A percentile compares a stretch with the other conserved stretches of the same genome.
phyloP scores from a whole-genome alignment of 2,888 invertebrate species.

The Pinctada fucata region DNA sequence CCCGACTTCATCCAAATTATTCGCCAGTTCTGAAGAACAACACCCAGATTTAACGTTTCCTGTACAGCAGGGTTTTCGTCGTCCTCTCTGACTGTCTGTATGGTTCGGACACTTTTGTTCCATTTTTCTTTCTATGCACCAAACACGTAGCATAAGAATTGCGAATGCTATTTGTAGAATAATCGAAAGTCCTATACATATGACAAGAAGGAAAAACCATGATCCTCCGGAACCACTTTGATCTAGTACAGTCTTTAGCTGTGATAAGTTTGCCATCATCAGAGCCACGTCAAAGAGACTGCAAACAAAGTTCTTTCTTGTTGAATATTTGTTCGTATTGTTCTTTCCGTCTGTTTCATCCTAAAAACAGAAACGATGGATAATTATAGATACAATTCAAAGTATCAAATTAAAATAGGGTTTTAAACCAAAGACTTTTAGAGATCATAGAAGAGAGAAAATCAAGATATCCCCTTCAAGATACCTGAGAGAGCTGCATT shows the following conservation, averaged over 20 bases:
- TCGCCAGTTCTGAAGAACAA: no score
- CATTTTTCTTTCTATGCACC: background rate
- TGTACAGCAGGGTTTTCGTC: background rate
- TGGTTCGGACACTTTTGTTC: background rate
- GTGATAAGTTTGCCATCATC: background rate
- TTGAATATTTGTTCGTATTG: background rate
- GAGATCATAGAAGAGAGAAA: no score
- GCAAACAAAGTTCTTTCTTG: background rate
- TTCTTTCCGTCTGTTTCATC: no score
- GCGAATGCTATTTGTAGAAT: background rate
- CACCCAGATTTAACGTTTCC: background rate
- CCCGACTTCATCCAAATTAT: no score
- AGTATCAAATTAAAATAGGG: no score
- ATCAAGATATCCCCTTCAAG: no score
- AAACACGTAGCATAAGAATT: background rate
- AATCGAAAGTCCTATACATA: background rate
- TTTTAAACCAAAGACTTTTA: no score
- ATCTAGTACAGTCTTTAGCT: background rate
- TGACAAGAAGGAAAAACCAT: background rate
- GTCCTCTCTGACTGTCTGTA: no score
- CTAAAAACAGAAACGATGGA: no score
- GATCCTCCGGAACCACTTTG: background rate
- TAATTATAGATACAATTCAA: no score
- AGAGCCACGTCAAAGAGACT: background rate
- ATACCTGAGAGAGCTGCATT: no score